phyloP scores from a whole-genome alignment of 2,797 vertebrate genomes.

The Sebastes dallii region DNA sequence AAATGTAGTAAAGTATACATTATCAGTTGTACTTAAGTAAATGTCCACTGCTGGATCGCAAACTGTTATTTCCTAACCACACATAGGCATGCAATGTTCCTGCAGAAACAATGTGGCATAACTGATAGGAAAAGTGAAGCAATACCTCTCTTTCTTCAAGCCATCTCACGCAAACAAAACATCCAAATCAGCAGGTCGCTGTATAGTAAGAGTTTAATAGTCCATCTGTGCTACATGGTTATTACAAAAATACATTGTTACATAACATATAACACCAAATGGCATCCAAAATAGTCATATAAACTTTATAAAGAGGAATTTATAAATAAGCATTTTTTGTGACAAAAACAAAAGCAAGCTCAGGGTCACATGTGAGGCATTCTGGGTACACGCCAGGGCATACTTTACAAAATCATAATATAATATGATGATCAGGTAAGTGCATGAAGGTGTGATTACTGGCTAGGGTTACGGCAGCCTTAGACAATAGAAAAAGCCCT shows the following conservation, averaged over 20 bases:
- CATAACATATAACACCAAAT: conserved; percentile 50
- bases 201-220: conserved; percentile 55
- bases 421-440: conserved; percentile 42
- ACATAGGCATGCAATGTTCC: neutral
- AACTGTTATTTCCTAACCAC: neutral
- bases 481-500: conserved; percentile 51
- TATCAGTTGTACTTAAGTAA: neutral
- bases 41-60: neutral
- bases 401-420: conserved; percentile 45
- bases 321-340: conserved; percentile 50
- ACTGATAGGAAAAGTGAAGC: conserved; percentile 1
- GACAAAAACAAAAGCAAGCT: conserved; percentile 51
- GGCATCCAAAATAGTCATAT: conserved; percentile 51
- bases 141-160: neutral
- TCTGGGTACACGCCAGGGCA: conserved; percentile 50
- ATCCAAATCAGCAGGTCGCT: neutral
- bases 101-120: neutral
- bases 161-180: conserved; percentile 2
- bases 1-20: neutral
- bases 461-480: conserved; percentile 21
- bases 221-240: conserved; percentile 41
- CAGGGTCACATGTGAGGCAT: conserved; percentile 61
- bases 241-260: conserved; percentile 70
- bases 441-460: conserved; percentile 38
- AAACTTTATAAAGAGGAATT: conserved; percentile 59